Base-by-base conservation (phyloP, 2,888 invertebrate genomes). In the Lasiommata megera region DNA sequence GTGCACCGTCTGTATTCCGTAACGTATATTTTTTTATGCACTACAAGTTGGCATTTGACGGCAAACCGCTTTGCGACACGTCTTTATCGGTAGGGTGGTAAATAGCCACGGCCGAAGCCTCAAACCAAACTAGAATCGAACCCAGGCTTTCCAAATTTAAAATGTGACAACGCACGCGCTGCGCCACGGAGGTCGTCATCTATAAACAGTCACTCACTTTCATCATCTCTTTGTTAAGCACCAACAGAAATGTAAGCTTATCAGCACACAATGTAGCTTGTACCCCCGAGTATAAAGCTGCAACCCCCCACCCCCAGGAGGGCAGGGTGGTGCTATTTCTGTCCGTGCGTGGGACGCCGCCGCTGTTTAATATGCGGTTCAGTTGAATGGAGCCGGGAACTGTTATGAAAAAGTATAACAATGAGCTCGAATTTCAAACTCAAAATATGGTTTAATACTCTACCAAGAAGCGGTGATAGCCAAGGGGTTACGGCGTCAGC, bases 271-370 rank as follows among this genome's bases (percentile, higher is more conserved):
- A 46, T 44, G 44, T 12, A 7, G 18, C 48, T 18, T n/a, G 12
- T 18, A 18, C 50, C 46, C 17, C n/a, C 36, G 18, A 11, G 50
- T 37, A 44, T 38, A 54, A 48, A 54, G 44, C n/a, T 48, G 31
- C 43, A 52, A 11, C 50, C 16, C 16, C 38, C 29, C 11, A 3
- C 9, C 9, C 7, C 46, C 46, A 28, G 5, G 12, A 16, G 14
- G 52, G 61, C 29, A 12, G 60, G 64, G 50, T 60, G 64, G 62
- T 38, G 36, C 62, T 64, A 64, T 64, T 62, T 60, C 48, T 38
- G 55, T 47, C 31, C 1, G 46, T n/a, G 62, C 54, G 64, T 58
- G 60, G 62, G 64, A 14, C 1, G 51, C 11, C 1, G 2, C 28
- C 54, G 50, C 44, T 40, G 44, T 59, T 62, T 57, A 57, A 57